A percentile compares a stretch with the other conserved stretches of the same genome.
Conservation (phyloP, 92 coral and sea anemone genomes). For the Umimayanthus chanpuru region DNA sequence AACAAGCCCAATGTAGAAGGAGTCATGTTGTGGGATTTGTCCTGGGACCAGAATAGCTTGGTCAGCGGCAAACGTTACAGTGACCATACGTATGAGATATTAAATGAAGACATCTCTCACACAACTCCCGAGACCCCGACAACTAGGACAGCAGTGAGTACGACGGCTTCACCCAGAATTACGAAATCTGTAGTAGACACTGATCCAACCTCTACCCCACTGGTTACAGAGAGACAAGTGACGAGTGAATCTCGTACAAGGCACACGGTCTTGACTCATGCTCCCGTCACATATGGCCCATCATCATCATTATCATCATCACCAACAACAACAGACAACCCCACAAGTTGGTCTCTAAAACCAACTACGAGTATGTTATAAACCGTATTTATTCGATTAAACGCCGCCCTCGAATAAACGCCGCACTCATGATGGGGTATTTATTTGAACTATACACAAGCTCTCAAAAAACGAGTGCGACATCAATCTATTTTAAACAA, state of each 20-base stretch:
- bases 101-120: not conserved
- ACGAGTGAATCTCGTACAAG: not conserved
- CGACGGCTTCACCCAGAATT: not conserved
- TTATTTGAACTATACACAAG: no score
- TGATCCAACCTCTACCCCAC: not conserved
- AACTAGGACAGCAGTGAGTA: not conserved
- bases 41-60: slow-evolving; percentile 51
- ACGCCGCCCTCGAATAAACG: no score
- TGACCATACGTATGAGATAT: slow-evolving; percentile 37
- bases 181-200: not conserved
- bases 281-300: not conserved
- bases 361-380: not conserved
- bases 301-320: not conserved
- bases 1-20: slow-evolving; percentile 44
- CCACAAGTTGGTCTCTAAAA: not conserved
- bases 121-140: slow-evolving; percentile 13
- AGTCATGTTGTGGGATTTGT: slow-evolving; percentile 49
- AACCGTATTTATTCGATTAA: no score
- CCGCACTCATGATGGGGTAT: no score
- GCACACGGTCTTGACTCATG: no score
- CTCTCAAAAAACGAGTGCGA: no score
- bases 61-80: slow-evolving; percentile 40
- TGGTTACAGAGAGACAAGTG: slow-evolving; percentile 7
- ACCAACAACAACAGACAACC: not conserved
- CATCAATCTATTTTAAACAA: no score